Evolutionary conservation across 1,140 invertebrate species (phyloP), one percentile per base, ranked within the genome.

Genomic region (Drosophila eugracilis): DNA sequence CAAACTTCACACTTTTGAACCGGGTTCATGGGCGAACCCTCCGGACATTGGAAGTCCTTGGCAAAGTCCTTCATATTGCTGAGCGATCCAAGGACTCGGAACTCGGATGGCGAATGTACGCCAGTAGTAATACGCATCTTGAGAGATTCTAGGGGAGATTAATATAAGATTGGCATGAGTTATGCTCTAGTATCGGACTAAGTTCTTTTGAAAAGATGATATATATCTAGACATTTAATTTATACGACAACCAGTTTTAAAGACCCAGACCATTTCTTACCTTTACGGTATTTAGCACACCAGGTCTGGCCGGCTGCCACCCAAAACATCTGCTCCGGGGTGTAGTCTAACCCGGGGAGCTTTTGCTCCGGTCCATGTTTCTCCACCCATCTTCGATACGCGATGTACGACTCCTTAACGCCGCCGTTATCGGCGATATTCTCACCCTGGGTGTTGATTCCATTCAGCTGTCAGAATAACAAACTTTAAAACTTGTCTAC

Each of bases 341-440:
- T 92, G 75, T 94, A 95, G 50, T 95, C 93, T 6, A 96, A 77
- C 2, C 95, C 95, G 4, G 95, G 94, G 2, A 97, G 91, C 59
- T 93, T 92, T 1, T 93, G 92, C 71, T 97, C 96, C 1, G 90
- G 77, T 0, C 94, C 94, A 75, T 97, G 93, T 10, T 93, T 92
- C 26, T 94, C 90, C 0, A 93, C 93, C 95, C 96, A 97, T 5
- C 94, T 93, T 32, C 94, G 92, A 91, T 97, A 97, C 0, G 97
- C 96, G 22, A 94, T 93, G 90, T 97, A 98, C 0, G 97, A 96
- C 73, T 97, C 95, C 86, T 97, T 97, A 19, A 98, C 94, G 1
- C 97, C 97, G 15, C 96, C 97, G 89, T 97, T 97, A 89, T 98
- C 97, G 0, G 97, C 97, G 42, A 98, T 97, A 89, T 98, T 98